These are phyloP conservation scores for Paramacrobiotus metropolitanus DNA, from an alignment of 1,140 invertebrate species.

Conservation along the genomic window DNA sequence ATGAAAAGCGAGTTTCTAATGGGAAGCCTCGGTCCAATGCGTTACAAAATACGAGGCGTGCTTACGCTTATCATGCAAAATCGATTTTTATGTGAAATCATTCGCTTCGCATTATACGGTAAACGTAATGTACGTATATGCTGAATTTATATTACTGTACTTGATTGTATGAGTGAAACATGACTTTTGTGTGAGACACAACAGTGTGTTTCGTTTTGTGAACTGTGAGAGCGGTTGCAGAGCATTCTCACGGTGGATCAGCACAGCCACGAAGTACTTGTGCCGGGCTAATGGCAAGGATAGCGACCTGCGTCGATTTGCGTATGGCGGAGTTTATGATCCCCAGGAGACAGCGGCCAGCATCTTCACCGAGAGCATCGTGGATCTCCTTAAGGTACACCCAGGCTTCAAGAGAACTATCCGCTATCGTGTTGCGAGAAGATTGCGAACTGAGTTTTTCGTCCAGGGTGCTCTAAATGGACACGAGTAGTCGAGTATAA, in stretches of 20 bases:
- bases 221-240: neutral
- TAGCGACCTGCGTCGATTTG: neutral
- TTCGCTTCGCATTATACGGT: no score
- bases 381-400: neutral
- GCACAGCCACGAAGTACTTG: neutral
- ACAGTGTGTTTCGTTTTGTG: neutral
- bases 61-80: no score
- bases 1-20: no score
- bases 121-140: no score
- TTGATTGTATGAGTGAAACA: no score
- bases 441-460: neutral
- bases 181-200: no score
- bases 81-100: no score
- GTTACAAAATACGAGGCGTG: no score
- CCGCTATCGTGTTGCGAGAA: neutral
- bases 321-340: neutral
- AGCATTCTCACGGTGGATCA: neutral
- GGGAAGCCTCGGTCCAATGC: no score
- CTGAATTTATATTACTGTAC: no score
- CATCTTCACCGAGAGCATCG: neutral
- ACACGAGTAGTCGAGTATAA: no score
- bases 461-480: conserved; percentile 49
- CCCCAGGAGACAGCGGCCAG: neutral
- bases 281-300: neutral
- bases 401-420: no score